phyloP scores from a whole-genome alignment of 2,113 vertebrate species.

The Protomyctophum bolini region DNA sequence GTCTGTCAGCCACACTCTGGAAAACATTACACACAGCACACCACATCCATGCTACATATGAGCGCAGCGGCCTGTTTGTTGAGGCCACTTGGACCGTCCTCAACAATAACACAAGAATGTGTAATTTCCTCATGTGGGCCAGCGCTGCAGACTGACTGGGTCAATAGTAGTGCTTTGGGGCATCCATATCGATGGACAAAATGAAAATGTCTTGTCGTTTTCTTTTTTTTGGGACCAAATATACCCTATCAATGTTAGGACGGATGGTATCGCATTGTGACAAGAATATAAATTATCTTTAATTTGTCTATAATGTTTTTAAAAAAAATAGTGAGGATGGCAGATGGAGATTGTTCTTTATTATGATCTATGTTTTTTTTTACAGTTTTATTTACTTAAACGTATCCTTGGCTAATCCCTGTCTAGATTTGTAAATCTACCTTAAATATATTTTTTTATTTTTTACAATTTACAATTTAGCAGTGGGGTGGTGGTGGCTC shows the following conservation, averaged over 20 bases:
- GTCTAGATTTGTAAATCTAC: too few relatives aligned
- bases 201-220: neutral
- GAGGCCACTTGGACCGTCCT: slow-evolving; percentile 56
- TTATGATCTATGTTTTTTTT: neutral
- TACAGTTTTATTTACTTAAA: neutral
- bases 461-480: too few relatives aligned
- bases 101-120: slow-evolving; percentile 70
- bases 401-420: neutral
- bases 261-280: too few relatives aligned
- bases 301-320: too few relatives aligned
- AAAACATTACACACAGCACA: slow-evolving; percentile 67
- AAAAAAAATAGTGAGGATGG: too few relatives aligned
- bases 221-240: too few relatives aligned
- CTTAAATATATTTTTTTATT: too few relatives aligned
- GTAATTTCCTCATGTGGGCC: slow-evolving; percentile 63
- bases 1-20: slow-evolving; percentile 65
- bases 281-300: too few relatives aligned
- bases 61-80: slow-evolving; percentile 31
- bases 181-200: neutral
- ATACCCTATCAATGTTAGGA: too few relatives aligned
- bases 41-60: slow-evolving; percentile 48
- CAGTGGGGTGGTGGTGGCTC: too few relatives aligned
- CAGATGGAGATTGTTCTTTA: neutral
- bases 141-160: slow-evolving; percentile 7
- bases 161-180: neutral